Conservation (phyloP, 2,797 vertebrate genomes). For the Pogoniulus pusillus region DNA sequence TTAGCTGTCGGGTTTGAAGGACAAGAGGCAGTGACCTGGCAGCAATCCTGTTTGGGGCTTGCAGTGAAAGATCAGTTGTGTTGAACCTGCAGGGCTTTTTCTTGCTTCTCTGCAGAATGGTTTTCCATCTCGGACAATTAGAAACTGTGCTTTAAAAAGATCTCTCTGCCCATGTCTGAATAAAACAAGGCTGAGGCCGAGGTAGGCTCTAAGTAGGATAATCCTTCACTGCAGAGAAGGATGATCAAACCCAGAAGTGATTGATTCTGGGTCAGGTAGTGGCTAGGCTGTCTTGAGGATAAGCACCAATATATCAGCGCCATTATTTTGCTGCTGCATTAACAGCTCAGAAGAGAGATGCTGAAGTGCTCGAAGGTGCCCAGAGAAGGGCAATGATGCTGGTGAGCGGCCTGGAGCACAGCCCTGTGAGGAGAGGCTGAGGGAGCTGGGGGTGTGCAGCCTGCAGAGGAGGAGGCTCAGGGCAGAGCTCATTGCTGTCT, state of each 20-base stretch:
- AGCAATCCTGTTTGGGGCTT: not conserved
- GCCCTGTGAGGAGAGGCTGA: too few species aligned
- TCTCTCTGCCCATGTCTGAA: not conserved
- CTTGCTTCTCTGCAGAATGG: conserved; percentile 2
- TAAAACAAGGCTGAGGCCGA: not conserved
- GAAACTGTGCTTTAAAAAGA: not conserved
- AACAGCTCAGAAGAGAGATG: not conserved
- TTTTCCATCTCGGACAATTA: not conserved
- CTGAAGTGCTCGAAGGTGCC: too few species aligned
- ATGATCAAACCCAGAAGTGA: not conserved
- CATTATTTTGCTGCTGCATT: not conserved
- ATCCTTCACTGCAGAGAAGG: not conserved
- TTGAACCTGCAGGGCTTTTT: conserved; percentile 25
- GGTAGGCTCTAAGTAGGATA: not conserved
- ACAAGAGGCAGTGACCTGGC: conserved; percentile 25
- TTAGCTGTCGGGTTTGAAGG: conserved; percentile 23
- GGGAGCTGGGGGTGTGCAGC: too few species aligned
- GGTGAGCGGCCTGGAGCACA: too few species aligned
- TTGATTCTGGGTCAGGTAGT: not conserved
- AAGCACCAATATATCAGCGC: not conserved
- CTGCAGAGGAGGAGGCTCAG: too few species aligned
- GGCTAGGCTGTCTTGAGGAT: not conserved
- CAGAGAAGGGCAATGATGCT: too few species aligned
- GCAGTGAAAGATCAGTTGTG: conserved; percentile 3
- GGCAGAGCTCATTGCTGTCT: too few species aligned